A percentile compares a stretch with the other conserved stretches of the same genome.
These are phyloP conservation scores for Chloroceryle inda DNA, from an alignment of 2,797 vertebrate species.

Conservation along the genomic window DNA sequence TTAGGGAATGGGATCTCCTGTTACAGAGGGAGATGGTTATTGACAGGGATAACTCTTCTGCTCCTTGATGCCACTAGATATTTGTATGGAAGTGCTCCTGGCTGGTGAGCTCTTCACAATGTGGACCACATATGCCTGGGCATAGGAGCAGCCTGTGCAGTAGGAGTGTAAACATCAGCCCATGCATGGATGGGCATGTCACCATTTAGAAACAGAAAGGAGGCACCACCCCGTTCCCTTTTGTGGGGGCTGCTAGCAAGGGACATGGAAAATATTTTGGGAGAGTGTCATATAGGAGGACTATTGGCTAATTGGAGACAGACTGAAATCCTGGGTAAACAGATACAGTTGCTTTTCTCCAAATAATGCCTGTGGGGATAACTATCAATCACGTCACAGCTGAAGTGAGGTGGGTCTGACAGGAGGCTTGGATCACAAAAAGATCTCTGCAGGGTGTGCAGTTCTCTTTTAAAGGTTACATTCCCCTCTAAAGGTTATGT, in stretches of 20 bases:
- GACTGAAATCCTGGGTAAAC: not conserved
- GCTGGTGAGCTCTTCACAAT: not conserved
- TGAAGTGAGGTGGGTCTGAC: not conserved
- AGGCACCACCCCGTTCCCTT: not conserved
- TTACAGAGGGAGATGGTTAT: not conserved
- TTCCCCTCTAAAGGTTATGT: constrained; percentile 45
- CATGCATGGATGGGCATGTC: rapidly evolving
- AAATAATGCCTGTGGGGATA: not conserved
- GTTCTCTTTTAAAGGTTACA: constrained; percentile 38
- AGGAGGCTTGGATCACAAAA: not conserved
- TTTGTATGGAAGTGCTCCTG: not conserved
- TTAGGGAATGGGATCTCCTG: not conserved
- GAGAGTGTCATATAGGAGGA: not conserved
- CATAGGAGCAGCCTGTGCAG: not conserved
- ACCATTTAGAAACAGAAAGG: not conserved
- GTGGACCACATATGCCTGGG: not conserved
- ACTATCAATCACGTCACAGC: not conserved
- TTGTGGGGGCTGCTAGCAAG: not conserved
- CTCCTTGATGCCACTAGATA: not conserved
- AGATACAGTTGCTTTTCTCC: not conserved
- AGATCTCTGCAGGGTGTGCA: not conserved
- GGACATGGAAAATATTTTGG: not conserved
- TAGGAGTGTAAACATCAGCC: not conserved
- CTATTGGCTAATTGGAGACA: not conserved
- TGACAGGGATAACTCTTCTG: not conserved